Percentiles rank a stretch among this genome's conserved stretches.
phyloP scores from a whole-genome alignment of 23 tunicate genomes.

The Oikopleura vanhoeffeni region DNA sequence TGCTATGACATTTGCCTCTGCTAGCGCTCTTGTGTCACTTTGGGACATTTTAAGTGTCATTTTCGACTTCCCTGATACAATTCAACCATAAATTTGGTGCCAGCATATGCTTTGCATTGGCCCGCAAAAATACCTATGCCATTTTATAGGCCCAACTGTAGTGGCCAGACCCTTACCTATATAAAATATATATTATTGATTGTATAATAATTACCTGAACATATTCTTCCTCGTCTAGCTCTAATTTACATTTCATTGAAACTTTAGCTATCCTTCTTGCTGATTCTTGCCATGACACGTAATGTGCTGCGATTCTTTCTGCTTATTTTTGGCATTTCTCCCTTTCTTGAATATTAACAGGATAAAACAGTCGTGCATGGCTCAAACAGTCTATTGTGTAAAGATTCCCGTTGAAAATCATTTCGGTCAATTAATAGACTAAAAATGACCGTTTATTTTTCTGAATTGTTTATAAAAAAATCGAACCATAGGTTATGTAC shows the following conservation, averaged over 20 bases:
- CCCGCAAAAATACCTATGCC: too few relatives aligned
- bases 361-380: slow-evolving; percentile 50
- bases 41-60: too few relatives aligned
- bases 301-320: slow-evolving; percentile 47
- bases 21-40: too few relatives aligned
- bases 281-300: slow-evolving; percentile 35
- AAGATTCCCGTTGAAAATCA: slow-evolving; percentile 69
- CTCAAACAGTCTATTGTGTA: slow-evolving; percentile 33
- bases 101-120: too few relatives aligned
- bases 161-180: too few relatives aligned
- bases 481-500: too few relatives aligned
- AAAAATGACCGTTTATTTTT: background rate
- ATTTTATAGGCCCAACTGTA: too few relatives aligned
- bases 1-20: too few relatives aligned
- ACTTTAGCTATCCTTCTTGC: slow-evolving; percentile 73
- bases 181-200: too few relatives aligned
- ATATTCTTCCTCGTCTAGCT: slow-evolving; percentile 59
- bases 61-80: too few relatives aligned
- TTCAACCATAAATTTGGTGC: too few relatives aligned
- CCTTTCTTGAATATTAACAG: slow-evolving; percentile 72
- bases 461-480: too few relatives aligned
- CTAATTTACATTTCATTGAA: slow-evolving; percentile 39
- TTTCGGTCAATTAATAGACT: slow-evolving; percentile 27
- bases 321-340: slow-evolving; percentile 44
- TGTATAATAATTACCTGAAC: slow-evolving; percentile 8